Base-by-base conservation (phyloP, 2,888 invertebrate species). In the Drosophila formosana region DNA sequence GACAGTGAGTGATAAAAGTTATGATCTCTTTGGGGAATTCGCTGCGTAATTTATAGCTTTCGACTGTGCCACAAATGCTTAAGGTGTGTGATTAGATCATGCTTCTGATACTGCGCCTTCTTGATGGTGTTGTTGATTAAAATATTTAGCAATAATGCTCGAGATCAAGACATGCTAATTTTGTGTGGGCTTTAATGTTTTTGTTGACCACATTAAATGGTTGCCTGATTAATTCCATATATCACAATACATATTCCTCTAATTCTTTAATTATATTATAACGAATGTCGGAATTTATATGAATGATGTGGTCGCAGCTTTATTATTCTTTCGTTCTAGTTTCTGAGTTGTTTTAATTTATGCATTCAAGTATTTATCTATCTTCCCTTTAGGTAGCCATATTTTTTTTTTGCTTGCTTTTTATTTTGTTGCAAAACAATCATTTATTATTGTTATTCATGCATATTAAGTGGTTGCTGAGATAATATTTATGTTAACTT, bases 1-100 rank as follows among this genome's bases (percentile, higher is more conserved):
- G 86, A 75, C 85, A 85, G 83, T 85, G 86, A 80, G 75, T 84
- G 82, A 80, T 80, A 82, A 75, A 78, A 85, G 75, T 82, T 80
- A 88, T 84, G 86, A 61, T 69, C 77, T 75, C 80, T 78, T 64
- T 64, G 43, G 65, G 60, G 57, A 55, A 63, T 64, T 47, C 62
- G 61, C 34, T 58, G 68, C 28, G 56, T 60, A 60, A 53, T 71
- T 71, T 46, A 51, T 46, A 32, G 13, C 45, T 58, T 13, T 18
- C 26, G 32, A 45, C 37, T 56, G 18, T 30, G 34, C 8, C 5
- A 26, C 23, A 51, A n/a, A 37, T 51, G 8, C 5, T n/a, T 23
- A 34, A 23, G 32, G 50, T 6, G 34, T 50, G 23, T 50, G 23
- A 43, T 55, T 55, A 55, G n/a, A 43, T 45, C 43, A 55, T 26